Evolutionary conservation across 2,113 vertebrate species (phyloP).

Genomic region (Microtus oregoni): DNA sequence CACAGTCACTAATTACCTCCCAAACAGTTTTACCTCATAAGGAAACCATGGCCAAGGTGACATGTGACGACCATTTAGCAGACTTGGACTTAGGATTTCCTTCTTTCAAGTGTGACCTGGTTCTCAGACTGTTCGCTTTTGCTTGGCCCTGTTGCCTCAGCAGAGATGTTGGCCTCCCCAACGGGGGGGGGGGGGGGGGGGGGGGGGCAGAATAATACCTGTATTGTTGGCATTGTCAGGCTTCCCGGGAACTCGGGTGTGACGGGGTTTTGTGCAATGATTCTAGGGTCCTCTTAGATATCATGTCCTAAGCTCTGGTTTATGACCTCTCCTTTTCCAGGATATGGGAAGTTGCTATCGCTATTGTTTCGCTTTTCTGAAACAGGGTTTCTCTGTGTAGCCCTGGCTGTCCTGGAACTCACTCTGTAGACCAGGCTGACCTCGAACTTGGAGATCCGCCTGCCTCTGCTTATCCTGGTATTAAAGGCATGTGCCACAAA

Average conservation of each 20-base stretch:
- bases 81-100: background rate
- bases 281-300: background rate
- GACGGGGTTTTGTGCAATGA: background rate
- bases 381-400: background rate
- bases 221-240: rapidly evolving
- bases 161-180: background rate
- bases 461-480: background rate
- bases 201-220: too few relatives aligned
- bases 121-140: background rate
- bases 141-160: background rate
- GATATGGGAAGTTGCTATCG: background rate
- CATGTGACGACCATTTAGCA: background rate
- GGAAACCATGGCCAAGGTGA: background rate
- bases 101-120: background rate
- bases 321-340: background rate
- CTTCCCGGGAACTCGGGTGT: background rate
- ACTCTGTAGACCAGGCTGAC: background rate
- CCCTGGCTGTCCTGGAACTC: background rate
- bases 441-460: background rate
- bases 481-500: background rate
- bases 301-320: background rate
- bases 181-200: too few relatives aligned
- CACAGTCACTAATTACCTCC: background rate
- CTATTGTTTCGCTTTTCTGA: background rate
- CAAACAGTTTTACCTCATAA: background rate